These are phyloP conservation scores for Nibea coibor DNA, from an alignment of 2,113 vertebrate species.

Conservation along the genomic window DNA sequence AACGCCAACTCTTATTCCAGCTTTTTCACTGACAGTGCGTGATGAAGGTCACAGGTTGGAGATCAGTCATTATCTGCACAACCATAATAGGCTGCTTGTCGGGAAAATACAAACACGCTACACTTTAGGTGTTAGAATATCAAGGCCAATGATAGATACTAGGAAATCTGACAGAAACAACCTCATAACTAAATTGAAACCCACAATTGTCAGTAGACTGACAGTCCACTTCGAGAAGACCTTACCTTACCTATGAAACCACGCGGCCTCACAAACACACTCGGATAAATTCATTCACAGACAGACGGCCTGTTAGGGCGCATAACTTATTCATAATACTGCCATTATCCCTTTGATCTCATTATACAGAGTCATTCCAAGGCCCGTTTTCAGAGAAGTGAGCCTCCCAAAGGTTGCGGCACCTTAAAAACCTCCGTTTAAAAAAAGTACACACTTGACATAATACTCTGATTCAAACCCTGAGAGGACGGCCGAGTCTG, in stretches of 20 bases:
- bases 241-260: conserved; percentile 17
- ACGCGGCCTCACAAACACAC: conserved; percentile 25
- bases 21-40: background rate
- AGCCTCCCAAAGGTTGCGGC: conserved; percentile 49
- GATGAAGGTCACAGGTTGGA: background rate
- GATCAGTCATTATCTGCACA: conserved; percentile 11
- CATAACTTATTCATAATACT: conserved; percentile 57
- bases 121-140: background rate
- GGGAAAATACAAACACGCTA: conserved; percentile 6
- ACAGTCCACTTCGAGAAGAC: background rate
- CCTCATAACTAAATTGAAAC: background rate
- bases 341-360: conserved; percentile 46
- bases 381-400: conserved; percentile 20
- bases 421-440: conserved; percentile 23
- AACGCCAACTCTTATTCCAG: background rate
- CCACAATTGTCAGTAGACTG: background rate
- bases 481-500: conserved; percentile 20
- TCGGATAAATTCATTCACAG: conserved; percentile 8
- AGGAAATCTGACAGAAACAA: conserved; percentile 21
- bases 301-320: conserved; percentile 33
- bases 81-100: conserved; percentile 5
- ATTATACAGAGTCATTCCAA: conserved; percentile 32
- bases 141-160: background rate
- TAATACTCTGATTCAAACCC: conserved; percentile 49
- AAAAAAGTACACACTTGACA: conserved; percentile 31